Evolutionary conservation across 2,797 vertebrate genomes (phyloP), one percentile per base, ranked within the genome.

Genomic region (Takifugu rubripes): DNA sequence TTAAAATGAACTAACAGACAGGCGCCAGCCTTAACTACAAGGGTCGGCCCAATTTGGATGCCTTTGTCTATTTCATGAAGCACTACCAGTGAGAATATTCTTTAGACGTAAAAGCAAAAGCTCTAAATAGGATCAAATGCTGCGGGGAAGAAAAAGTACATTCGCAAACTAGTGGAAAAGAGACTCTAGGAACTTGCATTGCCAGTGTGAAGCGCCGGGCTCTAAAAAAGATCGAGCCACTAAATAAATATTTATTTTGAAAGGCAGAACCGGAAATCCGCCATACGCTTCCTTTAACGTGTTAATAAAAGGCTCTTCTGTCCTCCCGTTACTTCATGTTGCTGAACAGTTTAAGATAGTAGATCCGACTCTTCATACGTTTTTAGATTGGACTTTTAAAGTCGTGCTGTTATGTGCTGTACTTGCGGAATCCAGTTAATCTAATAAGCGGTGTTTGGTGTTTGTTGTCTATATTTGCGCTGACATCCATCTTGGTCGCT

Each of bases 211-310:
- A 43, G 42, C 16, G 1, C 42, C 15, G 16, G 42, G 5, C 42
- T 16, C 42, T 16, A 2, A 5, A 42, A 16, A 5, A 5, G 2
- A 3, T 3, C 6, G 1, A 3, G 3, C 2, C 11, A 0, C 3
- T 12, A 3, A 25, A 0, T 2, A 6, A 2, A 15, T 3, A 3
- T 56, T 73, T 74, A 74, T 65, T 69, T 54, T 70, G 74, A 72
- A 70, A 40, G 43, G 60, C 6, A 3, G 0, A 53, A 17, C 43
- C 43, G 43, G 43, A 44, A 44, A n/a, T n/a, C 49, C 70, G 64
- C 70, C 71, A 71, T 29, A 3, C 0, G 2, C 0, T 0, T 1
- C 29, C 36, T 9, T 1, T 0, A 2, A 1, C 8, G 15, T 8
- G 10, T 3, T 0, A 3, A 51, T 45, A 14, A 64, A 45, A 4